Conservation (phyloP, 2,797 vertebrate species). For the Lithobates pipiens region DNA sequence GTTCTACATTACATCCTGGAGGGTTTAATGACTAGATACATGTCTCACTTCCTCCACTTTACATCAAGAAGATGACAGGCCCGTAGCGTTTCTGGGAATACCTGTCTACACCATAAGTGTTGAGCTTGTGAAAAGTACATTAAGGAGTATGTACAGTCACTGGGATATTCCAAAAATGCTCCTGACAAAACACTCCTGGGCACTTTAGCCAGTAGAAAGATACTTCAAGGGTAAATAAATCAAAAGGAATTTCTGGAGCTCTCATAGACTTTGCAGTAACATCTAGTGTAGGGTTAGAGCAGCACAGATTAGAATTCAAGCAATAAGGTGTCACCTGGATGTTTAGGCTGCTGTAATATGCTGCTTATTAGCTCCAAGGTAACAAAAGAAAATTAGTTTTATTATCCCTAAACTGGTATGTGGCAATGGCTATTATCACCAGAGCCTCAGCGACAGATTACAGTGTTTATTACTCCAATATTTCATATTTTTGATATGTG, state of each 20-base stretch:
- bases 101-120: conserved; percentile 28
- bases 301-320: background rate
- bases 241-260: background rate
- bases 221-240: conserved; percentile 13
- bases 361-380: background rate
- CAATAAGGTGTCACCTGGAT: background rate
- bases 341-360: background rate
- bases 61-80: conserved; percentile 33
- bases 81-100: conserved; percentile 29
- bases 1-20: conserved; percentile 22
- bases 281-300: conserved; percentile 22
- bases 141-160: background rate
- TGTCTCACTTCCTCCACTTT: conserved; percentile 29
- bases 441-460: too few species aligned
- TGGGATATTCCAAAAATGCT: conserved; percentile 30
- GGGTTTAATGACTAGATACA: conserved; percentile 11
- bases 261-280: background rate
- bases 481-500: too few species aligned
- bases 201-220: background rate
- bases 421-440: too few species aligned
- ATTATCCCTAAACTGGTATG: too few species aligned
- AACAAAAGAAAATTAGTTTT: too few species aligned
- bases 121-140: background rate
- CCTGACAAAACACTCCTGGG: background rate
- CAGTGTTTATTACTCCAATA: too few species aligned